phyloP scores from a whole-genome alignment of 2,113 vertebrate genomes.

The Lethenteron reissneri region DNA sequence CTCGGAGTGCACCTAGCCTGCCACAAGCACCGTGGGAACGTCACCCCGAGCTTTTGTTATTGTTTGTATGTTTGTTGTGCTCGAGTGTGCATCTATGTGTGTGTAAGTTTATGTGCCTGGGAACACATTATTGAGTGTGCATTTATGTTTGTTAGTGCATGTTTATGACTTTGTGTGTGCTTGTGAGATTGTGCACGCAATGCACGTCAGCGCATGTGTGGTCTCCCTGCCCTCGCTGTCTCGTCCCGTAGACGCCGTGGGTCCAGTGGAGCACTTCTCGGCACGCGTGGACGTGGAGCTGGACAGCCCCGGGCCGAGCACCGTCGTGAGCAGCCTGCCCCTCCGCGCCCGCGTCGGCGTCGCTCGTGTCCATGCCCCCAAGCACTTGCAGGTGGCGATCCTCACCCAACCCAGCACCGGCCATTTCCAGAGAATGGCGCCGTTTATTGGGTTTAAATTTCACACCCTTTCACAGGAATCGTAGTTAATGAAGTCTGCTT shows the following conservation, averaged over 20 bases:
- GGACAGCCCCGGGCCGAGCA: constrained; percentile 54
- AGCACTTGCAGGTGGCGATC: constrained; percentile 46
- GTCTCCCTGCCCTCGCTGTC: no score
- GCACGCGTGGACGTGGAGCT: constrained; percentile 69
- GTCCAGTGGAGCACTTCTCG: constrained; percentile 43
- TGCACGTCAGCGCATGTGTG: not conserved
- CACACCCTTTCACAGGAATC: no score
- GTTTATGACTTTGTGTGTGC: not conserved
- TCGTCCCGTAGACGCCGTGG: constrained; percentile 29
- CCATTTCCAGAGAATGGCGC: no score
- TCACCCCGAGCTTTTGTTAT: no score
- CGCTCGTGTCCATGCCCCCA: constrained; percentile 62
- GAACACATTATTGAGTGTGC: not conserved
- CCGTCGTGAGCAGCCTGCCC: constrained; percentile 43
- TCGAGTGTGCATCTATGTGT: no score
- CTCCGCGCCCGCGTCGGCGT: constrained; percentile 51
- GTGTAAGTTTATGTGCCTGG: no score
- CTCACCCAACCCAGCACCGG: no score
- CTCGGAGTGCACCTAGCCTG: no score
- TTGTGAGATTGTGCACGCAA: not conserved
- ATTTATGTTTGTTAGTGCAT: not conserved
- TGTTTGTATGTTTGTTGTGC: no score
- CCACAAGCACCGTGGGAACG: no score
- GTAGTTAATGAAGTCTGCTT: no score
- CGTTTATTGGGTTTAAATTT: not conserved